Evolutionary conservation across 1,140 invertebrate species (phyloP), one percentile per base, ranked within the genome.

Genomic region (Chymomyza costata): DNA sequence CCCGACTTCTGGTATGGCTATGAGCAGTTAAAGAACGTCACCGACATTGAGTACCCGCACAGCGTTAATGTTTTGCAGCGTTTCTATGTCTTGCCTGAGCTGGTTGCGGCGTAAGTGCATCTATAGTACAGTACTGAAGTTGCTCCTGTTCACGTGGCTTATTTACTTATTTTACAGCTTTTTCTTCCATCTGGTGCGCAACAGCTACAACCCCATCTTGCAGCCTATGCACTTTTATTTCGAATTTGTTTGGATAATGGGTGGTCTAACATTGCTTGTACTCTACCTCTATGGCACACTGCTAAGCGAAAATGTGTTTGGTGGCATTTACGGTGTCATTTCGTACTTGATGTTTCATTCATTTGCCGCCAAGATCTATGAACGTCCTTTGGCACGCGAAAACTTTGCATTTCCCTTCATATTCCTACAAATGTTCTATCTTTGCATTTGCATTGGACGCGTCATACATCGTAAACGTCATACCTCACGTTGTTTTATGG

Each of bases 401-500:
- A 85, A 85, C 45, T 85, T 85, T 18, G 84, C 84, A 31, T 84
- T 85, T 44, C 84, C 84, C 2, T 82, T 85, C 16, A 85, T 85
- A 37, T 71, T 82, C 44, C 44, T 82, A 44, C 84, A 85, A 43
- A 85, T 84, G 68, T 83, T 84, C 25, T 85, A 83, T 32, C 34
- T 85, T 1, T 80, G 74, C 48, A 58, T 85, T 2, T 82, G 76
- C 40, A 68, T 85, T 17, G 60, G 82, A 0, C 65, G 71, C 3
- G 48, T 68, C 3, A 50, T 76, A 3, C 62, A 82, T 11, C 51
- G 50, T 0, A 74, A 68, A 16, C 61, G 60, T 34, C 61, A 74
- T 25, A 66, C 46, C 6, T 71, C 70, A 5, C 64, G 76, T 0
- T 2, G 74, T 32, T 74, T 80, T 10, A 76, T 74, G 71, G 82